These are phyloP conservation scores for Anoplopoma fimbria DNA, from an alignment of 2,113 vertebrate species.

Conservation along the genomic window DNA sequence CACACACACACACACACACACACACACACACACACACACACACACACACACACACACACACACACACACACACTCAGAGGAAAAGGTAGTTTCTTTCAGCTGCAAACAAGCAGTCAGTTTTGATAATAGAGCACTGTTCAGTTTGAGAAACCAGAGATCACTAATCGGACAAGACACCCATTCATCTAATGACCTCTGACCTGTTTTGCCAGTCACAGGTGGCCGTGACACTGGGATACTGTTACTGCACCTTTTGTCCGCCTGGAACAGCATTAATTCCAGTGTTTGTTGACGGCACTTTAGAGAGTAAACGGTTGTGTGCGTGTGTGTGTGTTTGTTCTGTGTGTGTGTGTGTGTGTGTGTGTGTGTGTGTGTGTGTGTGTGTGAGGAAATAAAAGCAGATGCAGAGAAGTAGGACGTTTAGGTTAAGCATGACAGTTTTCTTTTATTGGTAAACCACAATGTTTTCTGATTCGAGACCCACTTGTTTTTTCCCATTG, in stretches of 20 bases:
- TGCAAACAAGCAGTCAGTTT: slow-evolving; percentile 25
- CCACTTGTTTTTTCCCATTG: background rate
- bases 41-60: background rate
- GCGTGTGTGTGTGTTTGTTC: background rate
- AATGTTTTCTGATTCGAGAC: background rate
- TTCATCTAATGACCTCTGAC: slow-evolving; percentile 70
- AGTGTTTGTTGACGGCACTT: slow-evolving; percentile 12
- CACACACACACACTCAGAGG: slow-evolving; percentile 16
- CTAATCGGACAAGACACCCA: slow-evolving; percentile 53
- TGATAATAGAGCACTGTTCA: slow-evolving; percentile 64
- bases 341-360: background rate
- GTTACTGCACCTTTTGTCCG: slow-evolving; percentile 57
- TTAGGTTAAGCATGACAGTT: rapidly evolving
- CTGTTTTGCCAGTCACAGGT: slow-evolving; percentile 62
- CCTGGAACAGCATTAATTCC: slow-evolving; percentile 4
- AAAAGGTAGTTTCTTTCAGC: slow-evolving; percentile 37
- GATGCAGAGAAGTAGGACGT: background rate
- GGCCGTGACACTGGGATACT: slow-evolving; percentile 59
- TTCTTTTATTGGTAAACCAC: background rate
- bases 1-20: slow-evolving; percentile 12
- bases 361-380: background rate
- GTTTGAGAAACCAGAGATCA: slow-evolving; percentile 70
- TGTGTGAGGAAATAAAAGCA: background rate
- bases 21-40: slow-evolving; percentile 6
- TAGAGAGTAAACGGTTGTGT: background rate